Conservation (phyloP, 2,888 invertebrate species). For the Agrochola macilenta region DNA sequence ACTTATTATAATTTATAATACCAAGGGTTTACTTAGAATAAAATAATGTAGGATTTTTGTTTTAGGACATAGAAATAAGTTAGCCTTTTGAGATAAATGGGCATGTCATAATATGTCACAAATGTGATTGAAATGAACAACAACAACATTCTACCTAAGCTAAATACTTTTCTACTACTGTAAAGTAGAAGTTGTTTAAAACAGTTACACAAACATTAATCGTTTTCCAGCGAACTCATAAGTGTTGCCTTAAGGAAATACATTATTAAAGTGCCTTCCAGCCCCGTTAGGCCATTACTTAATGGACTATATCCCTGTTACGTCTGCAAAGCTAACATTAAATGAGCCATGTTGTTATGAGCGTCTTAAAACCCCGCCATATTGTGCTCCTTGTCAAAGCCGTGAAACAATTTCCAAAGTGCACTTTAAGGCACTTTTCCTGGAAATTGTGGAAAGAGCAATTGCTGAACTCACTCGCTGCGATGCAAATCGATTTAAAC, state of each 20-base stretch:
- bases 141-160: background rate
- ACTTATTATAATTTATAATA: background rate
- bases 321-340: constrained; percentile 15
- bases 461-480: constrained; percentile 1
- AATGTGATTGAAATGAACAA: background rate
- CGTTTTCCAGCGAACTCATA: constrained; percentile 35
- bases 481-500: constrained; percentile 38
- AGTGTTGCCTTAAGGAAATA: constrained; percentile 46
- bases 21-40: background rate
- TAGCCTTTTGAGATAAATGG: background rate
- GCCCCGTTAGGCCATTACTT: constrained; percentile 45
- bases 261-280: constrained; percentile 33
- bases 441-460: constrained; percentile 21
- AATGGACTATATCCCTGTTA: constrained; percentile 36
- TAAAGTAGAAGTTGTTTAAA: constrained; percentile 24
- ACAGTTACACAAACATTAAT: constrained; percentile 36
- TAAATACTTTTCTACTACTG: background rate
- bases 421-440: constrained; percentile 21
- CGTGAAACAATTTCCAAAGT: constrained; percentile 26
- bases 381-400: constrained; percentile 23
- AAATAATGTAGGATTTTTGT: background rate
- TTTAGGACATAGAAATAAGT: background rate
- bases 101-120: background rate
- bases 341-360: constrained; percentile 8
- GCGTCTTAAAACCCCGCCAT: background rate